A percentile compares a stretch with the other conserved stretches of the same genome.
Evolutionary conservation across 2,888 invertebrate genomes (phyloP).

Genomic region (Baronia brevicornis): DNA sequence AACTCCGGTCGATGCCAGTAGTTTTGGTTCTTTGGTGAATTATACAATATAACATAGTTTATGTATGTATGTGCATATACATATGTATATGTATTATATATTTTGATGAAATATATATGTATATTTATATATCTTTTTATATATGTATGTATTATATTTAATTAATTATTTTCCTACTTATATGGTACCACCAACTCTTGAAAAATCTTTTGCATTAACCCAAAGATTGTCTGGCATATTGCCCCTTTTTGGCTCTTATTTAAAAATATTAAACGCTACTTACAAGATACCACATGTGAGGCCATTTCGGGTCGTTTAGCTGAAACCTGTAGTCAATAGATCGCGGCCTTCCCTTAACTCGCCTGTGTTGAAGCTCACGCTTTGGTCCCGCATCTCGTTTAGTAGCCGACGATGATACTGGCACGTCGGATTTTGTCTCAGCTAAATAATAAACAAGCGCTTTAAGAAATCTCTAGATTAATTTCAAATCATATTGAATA

Average conservation of each 20-base stretch:
- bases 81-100: too few relatives aligned
- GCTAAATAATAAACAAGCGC: constrained; percentile 28
- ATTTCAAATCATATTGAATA: too few relatives aligned
- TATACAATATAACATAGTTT: too few relatives aligned
- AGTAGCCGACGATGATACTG: constrained; percentile 45
- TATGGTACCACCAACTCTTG: too few relatives aligned
- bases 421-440: constrained; percentile 39
- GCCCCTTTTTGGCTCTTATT: background rate
- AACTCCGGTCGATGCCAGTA: too few relatives aligned
- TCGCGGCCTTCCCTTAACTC: constrained; percentile 81
- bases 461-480: too few relatives aligned
- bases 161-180: too few relatives aligned
- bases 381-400: constrained; percentile 53
- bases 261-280: constrained; percentile 52
- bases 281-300: constrained; percentile 98
- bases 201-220: background rate
- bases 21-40: too few relatives aligned
- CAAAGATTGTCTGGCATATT: background rate
- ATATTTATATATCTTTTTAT: too few relatives aligned
- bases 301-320: constrained; percentile 94
- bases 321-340: constrained; percentile 63
- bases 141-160: too few relatives aligned
- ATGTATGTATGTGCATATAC: too few relatives aligned
- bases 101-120: too few relatives aligned
- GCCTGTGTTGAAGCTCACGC: constrained; percentile 78